A percentile compares a stretch with the other conserved stretches of the same genome.
Conservation (phyloP, 2,113 vertebrate genomes). For the Nyctereutes procyonoides region DNA sequence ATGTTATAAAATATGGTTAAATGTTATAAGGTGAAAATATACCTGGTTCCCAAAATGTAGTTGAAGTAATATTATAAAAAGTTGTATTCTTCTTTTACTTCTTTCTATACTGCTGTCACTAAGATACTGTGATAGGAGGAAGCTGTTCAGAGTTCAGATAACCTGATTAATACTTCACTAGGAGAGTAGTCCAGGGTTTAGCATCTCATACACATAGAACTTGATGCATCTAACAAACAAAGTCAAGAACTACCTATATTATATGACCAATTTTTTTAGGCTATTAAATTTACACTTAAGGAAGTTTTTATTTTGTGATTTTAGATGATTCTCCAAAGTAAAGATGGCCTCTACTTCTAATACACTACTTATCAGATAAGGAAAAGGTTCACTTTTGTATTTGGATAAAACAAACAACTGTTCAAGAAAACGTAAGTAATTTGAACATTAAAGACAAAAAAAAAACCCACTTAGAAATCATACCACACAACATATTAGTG, state of each 20-base stretch:
- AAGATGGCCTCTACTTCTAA: constrained; percentile 26
- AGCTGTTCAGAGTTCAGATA: not conserved
- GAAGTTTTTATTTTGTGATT: not conserved
- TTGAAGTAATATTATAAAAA: not conserved
- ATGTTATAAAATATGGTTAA: not conserved
- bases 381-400: not conserved
- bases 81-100: not conserved
- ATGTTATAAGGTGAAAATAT: not conserved
- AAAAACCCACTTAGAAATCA: not conserved
- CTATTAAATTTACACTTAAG: not conserved
- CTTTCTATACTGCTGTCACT: not conserved
- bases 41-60: not conserved
- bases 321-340: constrained; percentile 10
- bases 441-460: constrained; percentile 48
- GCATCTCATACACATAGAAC: not conserved
- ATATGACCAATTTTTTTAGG: not conserved
- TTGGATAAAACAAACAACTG: not conserved
- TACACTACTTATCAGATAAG: not conserved
- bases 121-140: not conserved
- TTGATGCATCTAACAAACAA: not conserved
- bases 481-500: constrained; percentile 37
- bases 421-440: not conserved
- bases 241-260: not conserved
- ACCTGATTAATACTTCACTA: not conserved
- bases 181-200: not conserved